Evolutionary conservation across 1,140 invertebrate genomes (phyloP), one percentile per base, ranked within the genome.

Genomic region (Ceratosolen fusciceps): DNA sequence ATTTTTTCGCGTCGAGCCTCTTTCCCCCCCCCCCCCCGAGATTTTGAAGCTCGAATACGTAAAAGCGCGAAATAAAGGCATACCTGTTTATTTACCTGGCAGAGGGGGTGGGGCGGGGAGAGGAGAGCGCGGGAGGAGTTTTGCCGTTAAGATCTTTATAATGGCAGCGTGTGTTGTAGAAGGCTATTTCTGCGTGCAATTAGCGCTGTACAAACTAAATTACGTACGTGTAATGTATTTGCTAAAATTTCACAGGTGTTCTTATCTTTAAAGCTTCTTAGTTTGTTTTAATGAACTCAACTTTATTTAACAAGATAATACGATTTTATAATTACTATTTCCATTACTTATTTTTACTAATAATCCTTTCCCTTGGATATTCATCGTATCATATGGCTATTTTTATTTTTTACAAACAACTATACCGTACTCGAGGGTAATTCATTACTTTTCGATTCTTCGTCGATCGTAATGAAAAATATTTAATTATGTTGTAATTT

Each of bases 181-280:
- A 58, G 71, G n/a, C 21, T 73, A 58, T 21, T 56, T 71, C 14
- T 19, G 19, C 19, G n/a, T 73, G 52, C 47, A 77, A 77, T 71
- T 77, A 43, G 34, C 37, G 24, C 70, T 78, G 39, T 58, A 56
- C 39, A 78, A 78, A 39, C 68, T 29, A 49, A 72, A 78, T 72
- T 78, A 62, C 26, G 19, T 62, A 47, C 56, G 34, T 21, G 65
- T 77, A 70, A 31, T 43, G 52, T 26, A 9, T 77, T 70, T 58
- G 62, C 52, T 77, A 39, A 77, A 77, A 70, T 77, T 76, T 75
- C 29, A 49, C 73, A 49, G 24, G n/a, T 70, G n/a, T 47, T 70
- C 43, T 70, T 70, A 47, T 49, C n/a, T 70, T 70, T 47, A 70
- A 70, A 43, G 37, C 24, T 70, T 70, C 37, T 47, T 14, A 47